These are phyloP conservation scores for Apis cerana DNA, from an alignment of 1,140 invertebrate genomes.

Conservation along the genomic window DNA sequence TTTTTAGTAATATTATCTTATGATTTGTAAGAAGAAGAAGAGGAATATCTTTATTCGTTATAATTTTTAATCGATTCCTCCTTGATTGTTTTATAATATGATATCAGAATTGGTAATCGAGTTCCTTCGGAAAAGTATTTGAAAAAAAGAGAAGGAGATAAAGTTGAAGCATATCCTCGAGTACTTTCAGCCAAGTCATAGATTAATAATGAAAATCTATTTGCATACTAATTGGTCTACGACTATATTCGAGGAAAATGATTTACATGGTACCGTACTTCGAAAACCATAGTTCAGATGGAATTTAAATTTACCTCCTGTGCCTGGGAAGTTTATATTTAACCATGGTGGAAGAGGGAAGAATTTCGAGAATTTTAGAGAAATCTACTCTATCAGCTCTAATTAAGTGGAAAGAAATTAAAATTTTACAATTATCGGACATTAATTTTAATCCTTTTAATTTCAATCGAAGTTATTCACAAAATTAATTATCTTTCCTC, in stretches of 20 bases:
- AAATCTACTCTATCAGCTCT: not conserved
- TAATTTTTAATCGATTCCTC: not conserved
- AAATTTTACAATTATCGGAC: not conserved
- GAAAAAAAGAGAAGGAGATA: not conserved
- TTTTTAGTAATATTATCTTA: no score
- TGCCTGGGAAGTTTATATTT: not conserved
- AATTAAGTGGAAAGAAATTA: not conserved
- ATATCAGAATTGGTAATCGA: not conserved
- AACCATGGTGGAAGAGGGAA: not conserved
- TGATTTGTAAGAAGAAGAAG: no score
- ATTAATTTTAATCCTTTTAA: not conserved
- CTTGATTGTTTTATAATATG: not conserved
- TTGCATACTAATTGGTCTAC: constrained; percentile 45
- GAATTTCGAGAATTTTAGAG: not conserved
- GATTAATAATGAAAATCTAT: constrained; percentile 53
- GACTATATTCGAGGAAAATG: constrained; percentile 39
- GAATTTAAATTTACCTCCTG: constrained; percentile 47
- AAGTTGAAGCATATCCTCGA: constrained; percentile 14
- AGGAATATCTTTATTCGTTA: not conserved
- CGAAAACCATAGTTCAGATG: constrained; percentile 18
- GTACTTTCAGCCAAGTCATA: constrained; percentile 27
- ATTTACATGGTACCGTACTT: constrained; percentile 44
- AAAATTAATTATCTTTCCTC: no score
- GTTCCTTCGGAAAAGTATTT: constrained; percentile 15
- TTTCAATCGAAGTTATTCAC: no score